Percentiles rank a stretch among this genome's conserved stretches.
Evolutionary conservation across 2,113 vertebrate species (phyloP).

Genomic region (Xenotilapia flavipinnis): DNA sequence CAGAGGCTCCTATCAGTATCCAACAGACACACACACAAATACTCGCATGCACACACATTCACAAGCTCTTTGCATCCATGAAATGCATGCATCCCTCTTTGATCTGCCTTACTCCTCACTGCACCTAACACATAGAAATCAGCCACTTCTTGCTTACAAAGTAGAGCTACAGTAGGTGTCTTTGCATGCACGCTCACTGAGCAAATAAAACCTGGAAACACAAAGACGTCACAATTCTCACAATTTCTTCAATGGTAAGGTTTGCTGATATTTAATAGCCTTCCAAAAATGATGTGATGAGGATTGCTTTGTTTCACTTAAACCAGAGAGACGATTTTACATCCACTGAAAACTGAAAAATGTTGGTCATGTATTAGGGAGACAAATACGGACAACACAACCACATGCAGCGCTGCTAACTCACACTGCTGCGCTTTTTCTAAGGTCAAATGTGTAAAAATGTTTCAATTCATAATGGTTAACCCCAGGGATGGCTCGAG

Average conservation of each 20-base stretch:
- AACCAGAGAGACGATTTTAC: not conserved
- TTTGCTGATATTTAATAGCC: not conserved
- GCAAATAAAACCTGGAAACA: not conserved
- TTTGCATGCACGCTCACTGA: not conserved
- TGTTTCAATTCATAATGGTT: constrained; percentile 39
- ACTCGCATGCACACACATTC: not conserved
- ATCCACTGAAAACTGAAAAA: not conserved
- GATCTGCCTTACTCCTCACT: not conserved
- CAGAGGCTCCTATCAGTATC: constrained; percentile 35
- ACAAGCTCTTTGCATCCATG: not conserved
- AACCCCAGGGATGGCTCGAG: not conserved
- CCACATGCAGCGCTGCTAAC: not conserved
- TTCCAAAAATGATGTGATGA: not conserved
- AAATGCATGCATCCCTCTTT: constrained; percentile 20
- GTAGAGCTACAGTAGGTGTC: not conserved
- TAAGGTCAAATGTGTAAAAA: constrained; percentile 46
- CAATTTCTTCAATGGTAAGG: not conserved
- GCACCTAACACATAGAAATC: not conserved
- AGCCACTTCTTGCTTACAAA: not conserved
- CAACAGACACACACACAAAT: constrained; percentile 3
- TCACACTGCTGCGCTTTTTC: not conserved
- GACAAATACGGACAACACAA: not conserved
- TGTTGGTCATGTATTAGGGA: not conserved
- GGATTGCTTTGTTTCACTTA: not conserved
- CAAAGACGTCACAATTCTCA: not conserved